Evolutionary conservation across 2,113 vertebrate genomes (phyloP), one percentile per base, ranked within the genome.

Genomic region (Serinus canaria): DNA sequence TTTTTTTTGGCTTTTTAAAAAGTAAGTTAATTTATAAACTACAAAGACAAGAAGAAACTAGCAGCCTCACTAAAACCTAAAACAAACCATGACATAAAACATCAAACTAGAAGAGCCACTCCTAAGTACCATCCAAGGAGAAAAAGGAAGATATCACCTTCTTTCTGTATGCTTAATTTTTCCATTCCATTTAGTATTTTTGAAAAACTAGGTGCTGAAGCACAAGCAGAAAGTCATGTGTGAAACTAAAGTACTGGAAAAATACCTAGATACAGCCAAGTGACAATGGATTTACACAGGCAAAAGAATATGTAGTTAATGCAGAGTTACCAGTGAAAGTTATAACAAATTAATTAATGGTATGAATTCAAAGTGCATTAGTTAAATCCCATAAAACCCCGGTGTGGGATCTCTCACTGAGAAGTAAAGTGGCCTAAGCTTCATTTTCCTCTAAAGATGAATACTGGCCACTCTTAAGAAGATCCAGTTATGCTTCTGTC

Each of bases 331-430:
- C 0, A 89, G 41, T 47, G 30, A 75, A 95, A 90, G 60, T 89
- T 89, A 90, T 81, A 64, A 64, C 56, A 58, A 90, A 89, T 92
- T 91, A 97, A 95, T 90, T 86, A 94, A 72, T 56, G 17, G n/a
- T 66, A 77, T 64, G 76, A 93, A 95, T 90, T 83, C 49, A 64
- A 90, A 94, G 52, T 63, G 47, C 0, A 3, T 88, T 88, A 85
- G 88, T 87, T 85, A 95, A 94, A 92, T 85, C 66, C 28, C 74
- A 83, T 89, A 93, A 94, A 96, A 90, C 15, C 39, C 89, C 64
- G 81, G 39, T 49, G 60, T 49, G 22, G 31, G 56, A 83, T 59
- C 44, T 83, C 92, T 90, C 56, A 37, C 41, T 86, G 59, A 94
- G 73, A 90, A 93, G 43, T 55, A 64, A 90, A 86, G 88, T 49